These are phyloP conservation scores for Leptopilina clavipes DNA, from an alignment of 1,140 invertebrate species.

Conservation along the genomic window DNA sequence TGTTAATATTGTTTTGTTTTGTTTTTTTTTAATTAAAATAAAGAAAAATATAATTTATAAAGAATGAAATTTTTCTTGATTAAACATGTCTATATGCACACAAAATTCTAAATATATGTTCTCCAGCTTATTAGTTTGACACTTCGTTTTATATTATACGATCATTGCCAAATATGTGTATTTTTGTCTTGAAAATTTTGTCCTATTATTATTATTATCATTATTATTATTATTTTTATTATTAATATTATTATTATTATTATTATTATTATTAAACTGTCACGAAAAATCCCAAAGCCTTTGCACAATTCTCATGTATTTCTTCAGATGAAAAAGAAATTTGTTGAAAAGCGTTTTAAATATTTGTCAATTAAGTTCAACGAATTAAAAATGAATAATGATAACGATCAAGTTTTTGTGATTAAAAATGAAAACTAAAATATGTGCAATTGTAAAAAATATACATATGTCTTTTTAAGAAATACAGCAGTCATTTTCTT, in stretches of 20 bases:
- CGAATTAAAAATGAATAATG: not conserved
- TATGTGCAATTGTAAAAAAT: slow-evolving; percentile 13
- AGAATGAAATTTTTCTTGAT: not conserved
- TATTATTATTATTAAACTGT: not conserved
- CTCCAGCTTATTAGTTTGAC: slow-evolving; percentile 6
- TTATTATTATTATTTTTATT: no score
- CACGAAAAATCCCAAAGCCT: not conserved
- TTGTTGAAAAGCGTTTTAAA: not conserved
- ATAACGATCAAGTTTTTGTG: not conserved
- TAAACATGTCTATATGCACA: slow-evolving; percentile 7
- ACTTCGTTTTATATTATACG: not conserved
- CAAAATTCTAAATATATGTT: slow-evolving; percentile 15
- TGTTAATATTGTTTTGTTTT: not conserved
- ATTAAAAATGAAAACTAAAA: slow-evolving; percentile 3
- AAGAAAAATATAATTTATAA: not conserved
- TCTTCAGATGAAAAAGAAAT: not conserved
- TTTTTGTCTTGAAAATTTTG: not conserved
- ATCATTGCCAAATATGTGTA: not conserved
- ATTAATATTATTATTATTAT: no score
- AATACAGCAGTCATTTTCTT: no score
- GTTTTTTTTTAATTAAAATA: not conserved
- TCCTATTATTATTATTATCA: not conserved
- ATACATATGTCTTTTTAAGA: not conserved
- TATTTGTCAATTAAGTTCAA: not conserved
- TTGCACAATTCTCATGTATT: not conserved